These are phyloP conservation scores for Spea hammondii DNA, from an alignment of 2,797 vertebrate genomes.

Conservation along the genomic window DNA sequence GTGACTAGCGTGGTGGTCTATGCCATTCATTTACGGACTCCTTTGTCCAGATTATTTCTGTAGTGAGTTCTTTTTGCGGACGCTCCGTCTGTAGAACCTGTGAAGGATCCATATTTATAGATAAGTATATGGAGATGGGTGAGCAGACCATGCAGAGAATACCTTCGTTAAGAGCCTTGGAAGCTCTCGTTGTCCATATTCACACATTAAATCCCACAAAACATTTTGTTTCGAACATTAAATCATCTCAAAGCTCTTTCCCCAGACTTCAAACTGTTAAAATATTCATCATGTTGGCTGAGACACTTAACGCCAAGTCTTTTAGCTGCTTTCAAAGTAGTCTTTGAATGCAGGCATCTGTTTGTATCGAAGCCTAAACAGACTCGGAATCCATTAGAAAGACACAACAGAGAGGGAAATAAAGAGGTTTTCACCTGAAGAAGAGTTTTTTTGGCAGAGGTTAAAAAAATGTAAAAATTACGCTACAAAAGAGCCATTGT, in stretches of 20 bases:
- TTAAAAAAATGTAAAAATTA: slow-evolving; percentile 3
- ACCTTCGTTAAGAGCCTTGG: slow-evolving; percentile 62
- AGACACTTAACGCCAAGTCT: slow-evolving; percentile 66
- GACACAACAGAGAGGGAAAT: slow-evolving; percentile 52
- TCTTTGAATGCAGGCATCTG: slow-evolving; percentile 60
- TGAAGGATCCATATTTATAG: too few species aligned
- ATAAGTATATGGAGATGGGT: slow-evolving; percentile 38
- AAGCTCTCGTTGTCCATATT: slow-evolving; percentile 70
- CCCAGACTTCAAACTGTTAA: slow-evolving; percentile 75
- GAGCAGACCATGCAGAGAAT: slow-evolving; percentile 56
- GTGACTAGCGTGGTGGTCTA: too few species aligned
- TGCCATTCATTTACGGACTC: too few species aligned
- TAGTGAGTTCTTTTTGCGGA: too few species aligned
- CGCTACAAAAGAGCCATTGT: background rate
- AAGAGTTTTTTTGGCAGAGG: slow-evolving; percentile 10
- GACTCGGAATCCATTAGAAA: slow-evolving; percentile 54
- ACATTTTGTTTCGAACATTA: slow-evolving; percentile 75
- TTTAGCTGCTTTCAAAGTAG: slow-evolving; percentile 67
- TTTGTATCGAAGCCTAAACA: slow-evolving; percentile 53
- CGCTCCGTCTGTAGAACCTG: too few species aligned
- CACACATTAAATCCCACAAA: slow-evolving; percentile 77
- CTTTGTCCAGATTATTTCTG: too few species aligned
- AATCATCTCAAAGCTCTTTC: slow-evolving; percentile 69
- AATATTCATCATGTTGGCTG: slow-evolving; percentile 80
- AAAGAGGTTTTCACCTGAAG: slow-evolving; percentile 38